A percentile compares a stretch with the other conserved stretches of the same genome.
phyloP scores from a whole-genome alignment of 2,888 invertebrate species.

The Liodrosophila aerea region DNA sequence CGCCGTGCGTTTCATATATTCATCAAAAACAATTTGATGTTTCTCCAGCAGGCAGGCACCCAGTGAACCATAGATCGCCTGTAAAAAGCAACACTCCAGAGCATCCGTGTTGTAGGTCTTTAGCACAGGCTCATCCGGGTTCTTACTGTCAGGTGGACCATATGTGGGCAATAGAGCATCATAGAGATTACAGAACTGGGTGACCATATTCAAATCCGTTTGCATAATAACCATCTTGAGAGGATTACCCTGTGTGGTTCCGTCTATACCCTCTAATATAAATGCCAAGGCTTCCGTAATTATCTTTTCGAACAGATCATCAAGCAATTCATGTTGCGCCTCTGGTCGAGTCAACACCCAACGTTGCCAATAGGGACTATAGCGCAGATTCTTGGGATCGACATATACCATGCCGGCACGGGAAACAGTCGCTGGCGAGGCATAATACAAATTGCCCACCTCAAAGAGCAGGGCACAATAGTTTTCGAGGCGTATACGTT shows the following conservation, averaged over 20 bases:
- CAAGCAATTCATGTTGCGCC: constrained; percentile 82
- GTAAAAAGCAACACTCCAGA: constrained; percentile 88
- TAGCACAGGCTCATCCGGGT: constrained; percentile 82
- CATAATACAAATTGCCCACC: constrained; percentile 93
- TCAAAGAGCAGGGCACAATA: constrained; percentile 94
- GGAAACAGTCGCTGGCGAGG: constrained; percentile 96
- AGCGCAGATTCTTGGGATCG: constrained; percentile 95
- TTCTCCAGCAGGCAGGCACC: constrained; percentile 90
- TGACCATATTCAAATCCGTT: constrained; percentile 93
- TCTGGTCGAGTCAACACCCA: constrained; percentile 87
- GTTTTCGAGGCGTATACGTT: constrained; percentile 91
- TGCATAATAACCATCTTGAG: constrained; percentile 92
- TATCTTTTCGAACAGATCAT: constrained; percentile 89
- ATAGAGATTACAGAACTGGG: constrained; percentile 91
- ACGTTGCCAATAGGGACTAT: constrained; percentile 92
- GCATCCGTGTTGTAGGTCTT: constrained; percentile 84
- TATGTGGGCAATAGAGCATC: constrained; percentile 86
- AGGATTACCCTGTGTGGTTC: constrained; percentile 88
- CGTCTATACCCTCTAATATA: constrained; percentile 88
- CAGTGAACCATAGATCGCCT: constrained; percentile 90
- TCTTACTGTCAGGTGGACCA: constrained; percentile 81
- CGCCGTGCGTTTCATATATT: constrained; percentile 86
- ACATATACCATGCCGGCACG: constrained; percentile 97
- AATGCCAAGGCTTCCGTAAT: constrained; percentile 88
- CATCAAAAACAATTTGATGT: constrained; percentile 89